Evolutionary conservation across 2,888 invertebrate genomes (phyloP).

Genomic region (Meta bourneti): DNA sequence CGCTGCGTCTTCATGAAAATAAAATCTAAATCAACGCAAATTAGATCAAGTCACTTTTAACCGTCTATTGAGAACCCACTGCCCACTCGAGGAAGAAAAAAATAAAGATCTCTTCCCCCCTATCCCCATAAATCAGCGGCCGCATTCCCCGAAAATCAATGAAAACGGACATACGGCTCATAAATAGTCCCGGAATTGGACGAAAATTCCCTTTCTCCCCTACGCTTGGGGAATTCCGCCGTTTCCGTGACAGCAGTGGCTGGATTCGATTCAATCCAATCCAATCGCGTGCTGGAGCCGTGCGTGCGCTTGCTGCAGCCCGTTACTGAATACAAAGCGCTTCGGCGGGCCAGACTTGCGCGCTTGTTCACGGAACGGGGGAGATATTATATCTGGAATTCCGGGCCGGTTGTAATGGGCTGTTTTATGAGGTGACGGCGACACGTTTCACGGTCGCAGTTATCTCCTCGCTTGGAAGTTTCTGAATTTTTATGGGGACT

Average conservation of each 20-base stretch:
- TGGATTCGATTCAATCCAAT: constrained; percentile 34
- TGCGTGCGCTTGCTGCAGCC: constrained; percentile 37
- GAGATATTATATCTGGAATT: constrained; percentile 39
- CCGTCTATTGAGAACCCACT: constrained; percentile 1
- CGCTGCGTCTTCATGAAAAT: not conserved
- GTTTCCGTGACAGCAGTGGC: constrained; percentile 40
- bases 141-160: constrained; percentile 34
- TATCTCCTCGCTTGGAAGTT: constrained; percentile 14
- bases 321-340: constrained; percentile 39
- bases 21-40: constrained; percentile 5
- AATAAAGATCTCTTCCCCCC: not conserved
- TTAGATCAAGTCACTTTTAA: constrained; percentile 2
- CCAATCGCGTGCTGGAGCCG: constrained; percentile 48
- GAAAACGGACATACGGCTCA: constrained; percentile 37
- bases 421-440: constrained; percentile 58
- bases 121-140: constrained; percentile 32
- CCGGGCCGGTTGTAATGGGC: constrained; percentile 44
- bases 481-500: not conserved
- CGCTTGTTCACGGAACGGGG: constrained; percentile 16
- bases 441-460: constrained; percentile 39
- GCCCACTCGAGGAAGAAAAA: not conserved
- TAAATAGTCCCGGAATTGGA: constrained; percentile 40
- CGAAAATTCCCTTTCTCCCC: constrained; percentile 25
- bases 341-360: not conserved
- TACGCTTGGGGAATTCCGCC: constrained; percentile 10